These are phyloP conservation scores for Bradypodion ventrale DNA, from an alignment of 2,797 vertebrate species.

Conservation along the genomic window DNA sequence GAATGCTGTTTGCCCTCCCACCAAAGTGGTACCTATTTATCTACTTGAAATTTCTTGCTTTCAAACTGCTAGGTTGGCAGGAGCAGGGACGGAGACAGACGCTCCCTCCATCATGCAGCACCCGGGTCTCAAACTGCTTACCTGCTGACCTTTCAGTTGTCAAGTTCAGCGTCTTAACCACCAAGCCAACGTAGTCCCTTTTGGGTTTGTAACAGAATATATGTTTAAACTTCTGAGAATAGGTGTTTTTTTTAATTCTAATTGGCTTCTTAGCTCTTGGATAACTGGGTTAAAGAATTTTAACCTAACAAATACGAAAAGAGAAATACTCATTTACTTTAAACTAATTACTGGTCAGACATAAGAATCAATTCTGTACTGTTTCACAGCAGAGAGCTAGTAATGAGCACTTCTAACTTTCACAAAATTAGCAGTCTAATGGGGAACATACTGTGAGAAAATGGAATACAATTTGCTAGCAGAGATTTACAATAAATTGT, in stretches of 20 bases:
- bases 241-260: background rate
- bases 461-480: slow-evolving; percentile 51
- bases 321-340: slow-evolving; percentile 45
- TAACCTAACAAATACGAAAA: slow-evolving; percentile 27
- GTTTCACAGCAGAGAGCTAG: slow-evolving; percentile 67
- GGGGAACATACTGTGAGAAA: slow-evolving; percentile 66
- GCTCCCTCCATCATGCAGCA: too few relatives aligned
- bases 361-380: slow-evolving; percentile 60
- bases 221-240: slow-evolving; percentile 25
- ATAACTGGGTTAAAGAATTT: slow-evolving; percentile 38
- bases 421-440: slow-evolving; percentile 65
- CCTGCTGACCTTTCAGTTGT: too few relatives aligned
- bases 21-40: too few relatives aligned
- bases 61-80: too few relatives aligned
- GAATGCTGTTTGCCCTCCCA: too few relatives aligned
- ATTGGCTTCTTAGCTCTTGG: slow-evolving; percentile 12
- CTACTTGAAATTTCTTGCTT: too few relatives aligned
- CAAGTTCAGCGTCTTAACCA: too few relatives aligned
- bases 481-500: slow-evolving; percentile 52
- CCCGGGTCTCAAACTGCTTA: too few relatives aligned
- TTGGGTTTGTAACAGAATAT: slow-evolving; percentile 28
- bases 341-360: slow-evolving; percentile 62
- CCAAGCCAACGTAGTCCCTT: too few relatives aligned
- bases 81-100: too few relatives aligned
- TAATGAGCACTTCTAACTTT: slow-evolving; percentile 73